These are phyloP conservation scores for Zeus faber DNA, from an alignment of 2,113 vertebrate species.

Conservation along the genomic window DNA sequence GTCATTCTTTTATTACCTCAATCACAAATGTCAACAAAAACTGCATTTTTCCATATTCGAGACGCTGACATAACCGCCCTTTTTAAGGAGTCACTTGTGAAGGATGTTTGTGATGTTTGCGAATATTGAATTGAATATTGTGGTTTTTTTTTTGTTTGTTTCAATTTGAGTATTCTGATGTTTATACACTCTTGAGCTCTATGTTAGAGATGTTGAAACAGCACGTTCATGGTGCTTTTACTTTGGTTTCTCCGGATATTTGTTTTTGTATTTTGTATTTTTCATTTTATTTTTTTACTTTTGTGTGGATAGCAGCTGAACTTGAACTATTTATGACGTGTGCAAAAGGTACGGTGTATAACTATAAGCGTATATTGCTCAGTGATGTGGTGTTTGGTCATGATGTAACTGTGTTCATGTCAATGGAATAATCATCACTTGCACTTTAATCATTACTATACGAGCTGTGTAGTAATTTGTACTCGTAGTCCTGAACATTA, in stretches of 20 bases:
- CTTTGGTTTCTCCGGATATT: constrained; percentile 11
- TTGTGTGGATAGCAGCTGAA: not conserved
- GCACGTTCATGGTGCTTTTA: constrained; percentile 69
- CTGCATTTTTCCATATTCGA: too few relatives aligned
- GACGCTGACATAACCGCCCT: too few relatives aligned
- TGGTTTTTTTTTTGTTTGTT: constrained; percentile 50
- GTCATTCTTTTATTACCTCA: too few relatives aligned
- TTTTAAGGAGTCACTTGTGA: too few relatives aligned
- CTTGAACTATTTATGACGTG: constrained; percentile 2
- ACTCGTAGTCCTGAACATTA: not conserved
- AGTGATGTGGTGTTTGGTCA: not conserved
- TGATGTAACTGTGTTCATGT: constrained; percentile 3
- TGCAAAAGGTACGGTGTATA: not conserved
- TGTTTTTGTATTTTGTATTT: constrained; percentile 17
- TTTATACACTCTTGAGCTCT: constrained; percentile 60
- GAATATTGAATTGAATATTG: not conserved
- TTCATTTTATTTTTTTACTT: constrained; percentile 6
- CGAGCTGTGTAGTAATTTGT: constrained; percentile 35
- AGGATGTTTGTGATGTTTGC: not conserved
- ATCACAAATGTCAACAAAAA: too few relatives aligned
- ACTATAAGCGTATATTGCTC: not conserved
- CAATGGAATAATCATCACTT: constrained; percentile 2
- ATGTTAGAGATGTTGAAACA: constrained; percentile 67
- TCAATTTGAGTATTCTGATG: constrained; percentile 47
- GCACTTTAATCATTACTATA: constrained; percentile 38